Percentiles rank a stretch among this genome's conserved stretches.
These are phyloP conservation scores for Thamnaconus septentrionalis DNA, from an alignment of 2,113 vertebrate species.

Conservation along the genomic window DNA sequence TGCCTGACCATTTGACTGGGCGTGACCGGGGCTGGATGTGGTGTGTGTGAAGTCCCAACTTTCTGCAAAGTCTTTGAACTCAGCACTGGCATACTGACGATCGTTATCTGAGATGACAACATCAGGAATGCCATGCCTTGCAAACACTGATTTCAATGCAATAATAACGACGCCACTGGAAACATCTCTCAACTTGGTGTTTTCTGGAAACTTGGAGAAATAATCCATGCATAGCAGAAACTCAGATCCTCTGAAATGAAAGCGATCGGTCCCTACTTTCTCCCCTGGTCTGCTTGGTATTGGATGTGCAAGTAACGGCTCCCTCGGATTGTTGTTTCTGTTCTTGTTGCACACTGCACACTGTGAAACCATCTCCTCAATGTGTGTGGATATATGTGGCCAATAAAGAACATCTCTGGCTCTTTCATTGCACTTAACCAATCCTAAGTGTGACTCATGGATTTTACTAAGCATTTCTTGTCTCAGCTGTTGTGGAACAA, in stretches of 20 bases:
- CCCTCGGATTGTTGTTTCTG: not conserved
- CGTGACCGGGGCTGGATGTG: not conserved
- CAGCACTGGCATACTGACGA: not conserved
- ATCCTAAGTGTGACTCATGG: not conserved
- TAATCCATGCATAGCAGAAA: constrained; percentile 1
- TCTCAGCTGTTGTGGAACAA: constrained; percentile 5
- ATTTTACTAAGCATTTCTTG: constrained; percentile 2
- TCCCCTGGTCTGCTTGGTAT: not conserved
- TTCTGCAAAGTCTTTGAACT: not conserved
- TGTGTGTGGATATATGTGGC: not conserved
- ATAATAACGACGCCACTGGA: not conserved
- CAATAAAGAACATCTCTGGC: not conserved
- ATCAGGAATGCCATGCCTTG: constrained; percentile 5
- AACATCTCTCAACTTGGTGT: not conserved
- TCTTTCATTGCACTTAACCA: constrained; percentile 6
- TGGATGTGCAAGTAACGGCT: not conserved
- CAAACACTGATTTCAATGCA: constrained; percentile 2
- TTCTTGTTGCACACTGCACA: constrained; percentile 1
- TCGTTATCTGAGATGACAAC: not conserved
- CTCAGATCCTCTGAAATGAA: constrained; percentile 1
- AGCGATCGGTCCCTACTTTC: not conserved
- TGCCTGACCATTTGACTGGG: constrained; percentile 1
- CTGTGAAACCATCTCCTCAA: not conserved
- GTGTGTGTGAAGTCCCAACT: not conserved
- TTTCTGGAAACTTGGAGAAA: constrained; percentile 2